phyloP scores from a whole-genome alignment of 2,888 invertebrate species.

The Venusia cambrica region DNA sequence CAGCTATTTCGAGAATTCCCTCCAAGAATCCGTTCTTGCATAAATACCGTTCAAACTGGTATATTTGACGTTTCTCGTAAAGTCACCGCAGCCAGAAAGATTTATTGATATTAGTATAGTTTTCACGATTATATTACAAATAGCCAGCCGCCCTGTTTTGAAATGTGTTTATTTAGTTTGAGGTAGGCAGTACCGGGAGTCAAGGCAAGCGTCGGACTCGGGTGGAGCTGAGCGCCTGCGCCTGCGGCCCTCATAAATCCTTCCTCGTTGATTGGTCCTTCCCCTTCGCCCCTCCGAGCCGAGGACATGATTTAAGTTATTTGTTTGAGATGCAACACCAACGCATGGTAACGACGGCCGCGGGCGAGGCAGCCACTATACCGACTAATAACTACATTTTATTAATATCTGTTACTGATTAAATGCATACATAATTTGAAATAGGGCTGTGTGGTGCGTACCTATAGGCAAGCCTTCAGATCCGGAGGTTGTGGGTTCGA shows the following conservation, averaged over 20 bases:
- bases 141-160: no score
- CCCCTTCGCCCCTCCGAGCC: conserved; percentile 39
- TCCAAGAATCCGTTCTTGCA: no score
- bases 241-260: conserved; percentile 51
- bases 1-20: no score
- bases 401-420: conserved; percentile 42
- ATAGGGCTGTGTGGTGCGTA: conserved; percentile 32
- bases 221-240: conserved; percentile 42
- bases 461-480: neutral
- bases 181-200: conserved; percentile 7
- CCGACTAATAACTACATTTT: conserved; percentile 40
- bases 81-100: no score
- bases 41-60: no score
- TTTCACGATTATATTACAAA: no score
- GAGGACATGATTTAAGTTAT: conserved; percentile 65
- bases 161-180: no score
- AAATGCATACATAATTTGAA: conserved; percentile 42
- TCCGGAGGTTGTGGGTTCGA: no score
- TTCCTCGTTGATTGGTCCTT: conserved; percentile 65
- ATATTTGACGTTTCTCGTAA: no score
- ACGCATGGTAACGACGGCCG: conserved; percentile 48
- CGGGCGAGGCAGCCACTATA: conserved; percentile 46
- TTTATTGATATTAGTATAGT: no score
- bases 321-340: conserved; percentile 63
- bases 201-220: conserved; percentile 17